These are phyloP conservation scores for Xiphorhynchus erythropygius DNA, from an alignment of 2,797 vertebrate genomes.

Conservation along the genomic window DNA sequence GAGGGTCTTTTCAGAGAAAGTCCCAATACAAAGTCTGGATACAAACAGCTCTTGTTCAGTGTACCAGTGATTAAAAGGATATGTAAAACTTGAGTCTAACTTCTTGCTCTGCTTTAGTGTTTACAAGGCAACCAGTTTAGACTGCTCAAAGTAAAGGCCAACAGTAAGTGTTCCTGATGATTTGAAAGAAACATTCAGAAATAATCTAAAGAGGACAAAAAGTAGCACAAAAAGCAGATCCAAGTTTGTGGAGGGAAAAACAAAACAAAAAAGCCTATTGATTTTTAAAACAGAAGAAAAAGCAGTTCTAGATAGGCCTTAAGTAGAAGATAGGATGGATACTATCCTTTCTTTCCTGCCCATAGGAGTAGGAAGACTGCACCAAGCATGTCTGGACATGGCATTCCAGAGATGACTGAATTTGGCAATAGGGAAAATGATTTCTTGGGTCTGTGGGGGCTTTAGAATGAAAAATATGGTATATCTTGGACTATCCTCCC, in stretches of 20 bases:
- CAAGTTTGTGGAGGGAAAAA: not conserved
- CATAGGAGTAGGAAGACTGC: accelerated
- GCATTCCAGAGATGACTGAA: not conserved
- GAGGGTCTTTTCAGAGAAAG: not conserved
- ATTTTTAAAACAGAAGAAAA: not conserved
- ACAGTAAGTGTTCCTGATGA: not conserved
- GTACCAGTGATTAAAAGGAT: not conserved
- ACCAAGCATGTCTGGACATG: not conserved
- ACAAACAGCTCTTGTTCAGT: not conserved
- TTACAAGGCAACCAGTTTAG: not conserved
- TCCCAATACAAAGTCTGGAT: not conserved
- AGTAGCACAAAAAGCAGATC: not conserved
- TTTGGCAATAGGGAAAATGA: not conserved
- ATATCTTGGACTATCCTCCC: not conserved
- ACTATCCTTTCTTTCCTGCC: not conserved
- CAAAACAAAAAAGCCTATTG: too few species aligned
- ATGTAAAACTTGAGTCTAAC: not conserved
- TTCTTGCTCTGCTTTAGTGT: not conserved
- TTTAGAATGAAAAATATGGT: not conserved
- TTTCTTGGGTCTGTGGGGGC: not conserved
- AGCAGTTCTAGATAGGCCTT: not conserved
- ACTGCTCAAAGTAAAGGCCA: not conserved
- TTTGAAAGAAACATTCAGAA: not conserved
- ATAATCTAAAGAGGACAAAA: not conserved
- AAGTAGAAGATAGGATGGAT: not conserved